Evolutionary conservation across 2,888 invertebrate species (phyloP).

Genomic region (Liposcelis brunnea): DNA sequence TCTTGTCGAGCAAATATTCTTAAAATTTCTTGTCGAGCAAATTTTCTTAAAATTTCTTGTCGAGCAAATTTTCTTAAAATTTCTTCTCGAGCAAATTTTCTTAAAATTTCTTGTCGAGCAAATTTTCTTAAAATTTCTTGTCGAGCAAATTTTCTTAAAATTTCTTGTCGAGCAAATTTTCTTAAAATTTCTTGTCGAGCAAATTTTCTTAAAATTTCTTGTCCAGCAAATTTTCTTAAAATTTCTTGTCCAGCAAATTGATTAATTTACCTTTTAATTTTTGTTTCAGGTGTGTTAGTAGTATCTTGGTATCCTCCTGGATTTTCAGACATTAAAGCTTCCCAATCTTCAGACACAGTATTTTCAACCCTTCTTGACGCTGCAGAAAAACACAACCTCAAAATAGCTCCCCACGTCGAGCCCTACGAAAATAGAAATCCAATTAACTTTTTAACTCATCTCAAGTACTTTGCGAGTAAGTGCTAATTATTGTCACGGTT

Average conservation of each 20-base stretch:
- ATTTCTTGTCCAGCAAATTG: not conserved
- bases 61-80: too few species aligned
- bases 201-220: too few species aligned
- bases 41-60: too few species aligned
- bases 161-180: too few species aligned
- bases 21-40: too few species aligned
- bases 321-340: constrained; percentile 20
- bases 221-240: too few species aligned
- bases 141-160: too few species aligned
- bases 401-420: constrained; percentile 41
- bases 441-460: constrained; percentile 30
- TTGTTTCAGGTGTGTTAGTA: constrained; percentile 32
- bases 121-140: too few species aligned
- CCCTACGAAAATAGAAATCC: constrained; percentile 35
- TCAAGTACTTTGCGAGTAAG: constrained; percentile 28
- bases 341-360: constrained; percentile 26
- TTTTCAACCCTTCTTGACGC: constrained; percentile 23
- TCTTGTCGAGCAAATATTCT: too few species aligned
- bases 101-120: too few species aligned
- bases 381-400: constrained; percentile 31
- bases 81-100: too few species aligned
- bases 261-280: not conserved
- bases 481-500: constrained; percentile 11
- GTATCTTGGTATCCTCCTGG: constrained; percentile 37
- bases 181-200: too few species aligned